A percentile compares a stretch with the other conserved stretches of the same genome.
These are phyloP conservation scores for Danio tinwini DNA, from an alignment of 2,797 vertebrate species.

Conservation along the genomic window DNA sequence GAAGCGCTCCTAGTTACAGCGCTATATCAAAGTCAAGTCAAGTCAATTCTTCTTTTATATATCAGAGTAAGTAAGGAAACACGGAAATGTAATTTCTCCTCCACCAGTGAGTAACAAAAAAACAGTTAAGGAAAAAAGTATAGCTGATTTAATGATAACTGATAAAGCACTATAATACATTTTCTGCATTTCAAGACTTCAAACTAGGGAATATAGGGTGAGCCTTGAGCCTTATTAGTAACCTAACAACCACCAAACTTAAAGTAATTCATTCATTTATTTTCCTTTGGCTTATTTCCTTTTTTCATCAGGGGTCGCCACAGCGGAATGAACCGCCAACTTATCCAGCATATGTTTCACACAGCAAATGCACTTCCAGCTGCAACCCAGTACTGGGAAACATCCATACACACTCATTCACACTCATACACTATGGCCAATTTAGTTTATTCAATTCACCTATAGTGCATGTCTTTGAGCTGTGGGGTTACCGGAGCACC, in stretches of 20 bases:
- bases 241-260: background rate
- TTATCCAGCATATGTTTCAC: no score
- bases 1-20: background rate
- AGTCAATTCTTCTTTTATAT: constrained; percentile 5
- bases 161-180: background rate
- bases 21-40: background rate
- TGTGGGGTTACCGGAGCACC: no score
- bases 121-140: background rate
- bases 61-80: constrained; percentile 2
- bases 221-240: background rate
- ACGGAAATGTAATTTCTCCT: background rate
- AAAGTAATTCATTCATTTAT: no score
- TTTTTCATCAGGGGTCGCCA: no score
- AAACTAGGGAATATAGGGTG: background rate
- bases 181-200: background rate
- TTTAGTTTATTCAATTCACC: no score
- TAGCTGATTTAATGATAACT: background rate
- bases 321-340: no score
- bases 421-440: no score
- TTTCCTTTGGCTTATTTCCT: no score
- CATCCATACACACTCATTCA: no score
- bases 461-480: no score
- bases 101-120: background rate
- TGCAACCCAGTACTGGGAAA: no score
- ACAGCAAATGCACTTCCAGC: no score